phyloP scores from a whole-genome alignment of 2,797 vertebrate species.

The Danio choprae region DNA sequence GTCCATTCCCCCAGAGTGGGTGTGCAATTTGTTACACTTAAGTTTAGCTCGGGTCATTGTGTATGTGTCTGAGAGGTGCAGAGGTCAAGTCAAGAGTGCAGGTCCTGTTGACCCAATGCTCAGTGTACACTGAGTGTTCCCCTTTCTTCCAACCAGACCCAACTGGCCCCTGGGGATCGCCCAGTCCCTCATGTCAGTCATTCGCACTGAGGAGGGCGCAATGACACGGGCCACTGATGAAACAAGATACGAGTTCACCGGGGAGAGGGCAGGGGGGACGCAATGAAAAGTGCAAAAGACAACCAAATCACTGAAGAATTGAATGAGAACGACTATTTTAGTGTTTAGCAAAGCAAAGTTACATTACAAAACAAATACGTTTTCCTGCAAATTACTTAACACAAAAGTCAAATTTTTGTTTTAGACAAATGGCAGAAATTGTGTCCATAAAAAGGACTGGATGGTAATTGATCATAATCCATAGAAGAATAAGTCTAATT shows the following conservation, averaged over 20 bases:
- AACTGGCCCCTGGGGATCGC: constrained; percentile 63
- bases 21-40: constrained; percentile 63
- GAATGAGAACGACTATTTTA: no score
- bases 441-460: background rate
- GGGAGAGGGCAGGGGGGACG: constrained; percentile 27
- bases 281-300: background rate
- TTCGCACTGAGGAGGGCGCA: constrained; percentile 46
- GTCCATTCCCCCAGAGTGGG: constrained; percentile 45
- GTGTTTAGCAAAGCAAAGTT: background rate
- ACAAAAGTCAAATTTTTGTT: background rate
- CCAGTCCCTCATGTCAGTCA: constrained; percentile 75
- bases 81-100: constrained; percentile 67
- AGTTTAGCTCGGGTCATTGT: constrained; percentile 67
- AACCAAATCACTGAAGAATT: background rate
- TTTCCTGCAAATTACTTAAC: background rate
- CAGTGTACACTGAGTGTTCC: constrained; percentile 56
- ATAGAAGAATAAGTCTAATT: background rate
- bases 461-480: background rate
- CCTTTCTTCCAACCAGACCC: constrained; percentile 64
- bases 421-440: background rate
- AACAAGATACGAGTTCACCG: constrained; percentile 55
- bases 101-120: constrained; percentile 64
- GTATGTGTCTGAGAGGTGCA: constrained; percentile 58
- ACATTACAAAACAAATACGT: background rate
- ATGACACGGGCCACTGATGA: constrained; percentile 43